Evolutionary conservation across 2,113 vertebrate genomes (phyloP), one percentile per base, ranked within the genome.

Genomic region (Lasiurus cinereus): DNA sequence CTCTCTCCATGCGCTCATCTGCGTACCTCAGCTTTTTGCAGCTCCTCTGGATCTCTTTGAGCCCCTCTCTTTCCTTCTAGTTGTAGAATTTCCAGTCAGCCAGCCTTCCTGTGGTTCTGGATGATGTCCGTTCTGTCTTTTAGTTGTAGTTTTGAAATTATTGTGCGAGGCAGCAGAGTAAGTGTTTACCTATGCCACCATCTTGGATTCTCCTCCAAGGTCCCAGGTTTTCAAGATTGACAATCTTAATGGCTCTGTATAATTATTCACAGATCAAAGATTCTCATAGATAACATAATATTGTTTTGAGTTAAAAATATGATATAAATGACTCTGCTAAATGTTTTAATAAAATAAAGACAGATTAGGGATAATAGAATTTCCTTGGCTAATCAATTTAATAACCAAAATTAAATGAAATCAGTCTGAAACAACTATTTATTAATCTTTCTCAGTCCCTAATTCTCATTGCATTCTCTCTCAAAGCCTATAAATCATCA

Each of bases 261-360:
- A 3, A 80, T 78, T 86, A 36, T 50, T 90, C 43, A 67, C 15
- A 93, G 59, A 85, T 29, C 21, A 74, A 82, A 77, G 43, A 46
- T 74, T 91, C 46, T 92, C 33, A 70, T 19, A 85, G 36, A 72
- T n/a, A 56, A 50, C 52, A 83, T 73, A 12, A 31, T 85, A 83
- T 56, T n/a, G 73, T 86, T 89, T 67, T 96, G 36, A 78, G 27
- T 48, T 19, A 43, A 56, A 84, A 56, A 43, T 43, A 27, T n/a
- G 12, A 31, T n/a, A 74, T 48, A 46, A 46, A 79, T n/a, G 70
- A 27, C 8, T 87, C 27, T 52, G 9, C 36, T 87, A 66, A 80
- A 93, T 77, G 46, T 9, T 91, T 90, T 50, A 74, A 76, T 39
- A 66, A 93, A 59, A 82, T 77, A n/a, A 93, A 90, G 22, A 66